Conservation (phyloP, 37 sponge, comb jelly and placozoan genomes). For the Spongia lamella region DNA sequence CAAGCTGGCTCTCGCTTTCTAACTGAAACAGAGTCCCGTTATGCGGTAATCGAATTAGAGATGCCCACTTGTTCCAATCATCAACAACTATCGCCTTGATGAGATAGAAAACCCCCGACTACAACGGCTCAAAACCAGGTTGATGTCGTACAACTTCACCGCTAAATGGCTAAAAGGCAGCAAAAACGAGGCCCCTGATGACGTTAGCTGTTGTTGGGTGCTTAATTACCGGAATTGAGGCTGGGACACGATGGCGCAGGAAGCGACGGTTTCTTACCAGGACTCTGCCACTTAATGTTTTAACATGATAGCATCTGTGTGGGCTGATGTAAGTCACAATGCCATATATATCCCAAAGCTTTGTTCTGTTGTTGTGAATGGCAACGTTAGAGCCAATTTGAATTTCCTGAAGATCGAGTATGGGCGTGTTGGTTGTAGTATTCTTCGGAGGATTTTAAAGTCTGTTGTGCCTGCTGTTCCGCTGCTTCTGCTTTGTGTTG, state of each 20-base stretch:
- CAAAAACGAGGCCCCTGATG: conserved; percentile 5
- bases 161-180: no score
- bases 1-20: no score
- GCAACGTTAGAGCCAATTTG: conserved; percentile 11
- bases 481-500: no score
- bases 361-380: no score
- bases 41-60: no score
- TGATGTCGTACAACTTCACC: conserved; percentile 14
- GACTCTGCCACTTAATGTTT: conserved; percentile 8
- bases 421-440: conserved; percentile 4
- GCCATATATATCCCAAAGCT: conserved; percentile 4
- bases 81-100: no score
- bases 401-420: conserved; percentile 6
- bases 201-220: no score
- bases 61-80: no score
- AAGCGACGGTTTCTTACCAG: conserved; percentile 17
- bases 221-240: neutral
- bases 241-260: conserved; percentile 1
- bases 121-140: conserved; percentile 11
- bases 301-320: conserved; percentile 5
- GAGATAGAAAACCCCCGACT: conserved; percentile 29
- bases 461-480: no score
- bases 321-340: neutral
- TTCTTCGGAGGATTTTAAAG: no score
- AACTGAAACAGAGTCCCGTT: no score